These are phyloP conservation scores for Periophthalmus modestus DNA, from an alignment of 2,113 vertebrate genomes.

Conservation along the genomic window DNA sequence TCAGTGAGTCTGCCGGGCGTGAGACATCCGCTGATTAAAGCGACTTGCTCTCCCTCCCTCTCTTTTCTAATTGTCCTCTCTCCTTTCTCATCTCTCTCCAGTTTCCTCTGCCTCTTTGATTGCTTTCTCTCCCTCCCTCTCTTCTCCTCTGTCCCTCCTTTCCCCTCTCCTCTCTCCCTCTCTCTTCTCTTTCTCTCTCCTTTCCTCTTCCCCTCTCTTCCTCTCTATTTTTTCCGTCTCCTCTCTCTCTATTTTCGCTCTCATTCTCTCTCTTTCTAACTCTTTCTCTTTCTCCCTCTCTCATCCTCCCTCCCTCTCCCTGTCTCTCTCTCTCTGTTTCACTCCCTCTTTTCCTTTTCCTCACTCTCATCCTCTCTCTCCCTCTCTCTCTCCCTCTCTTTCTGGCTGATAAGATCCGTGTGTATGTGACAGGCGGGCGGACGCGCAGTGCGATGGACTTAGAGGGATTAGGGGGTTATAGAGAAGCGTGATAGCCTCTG, in stretches of 20 bases:
- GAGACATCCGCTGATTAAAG: slow-evolving; percentile 64
- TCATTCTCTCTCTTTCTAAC: too few relatives aligned
- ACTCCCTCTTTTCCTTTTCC: too few relatives aligned
- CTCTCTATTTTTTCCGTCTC: too few relatives aligned
- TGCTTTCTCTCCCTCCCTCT: slow-evolving; percentile 9
- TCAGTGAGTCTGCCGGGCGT: slow-evolving; percentile 52
- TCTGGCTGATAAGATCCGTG: slow-evolving; percentile 74
- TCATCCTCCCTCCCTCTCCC: slow-evolving; percentile 1
- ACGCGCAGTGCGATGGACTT: slow-evolving; percentile 80
- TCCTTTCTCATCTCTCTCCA: slow-evolving; percentile 8
- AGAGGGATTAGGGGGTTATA: slow-evolving; percentile 81
- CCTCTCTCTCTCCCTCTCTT: slow-evolving; percentile 39
- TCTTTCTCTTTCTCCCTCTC: too few relatives aligned
- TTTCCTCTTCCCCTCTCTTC: too few relatives aligned
- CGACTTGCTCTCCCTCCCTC: slow-evolving; percentile 6
- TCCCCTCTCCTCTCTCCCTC: slow-evolving; percentile 17
- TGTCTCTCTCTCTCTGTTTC: too few relatives aligned
- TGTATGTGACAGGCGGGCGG: slow-evolving; percentile 76
- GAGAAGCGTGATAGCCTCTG: slow-evolving; percentile 79
- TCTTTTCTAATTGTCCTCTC: slow-evolving; percentile 32
- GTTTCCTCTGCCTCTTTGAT: too few relatives aligned
- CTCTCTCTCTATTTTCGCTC: too few relatives aligned
- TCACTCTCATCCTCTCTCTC: slow-evolving; percentile 6
- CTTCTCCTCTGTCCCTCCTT: slow-evolving; percentile 29
- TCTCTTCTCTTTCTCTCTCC: too few relatives aligned